Evolutionary conservation across 2,113 vertebrate species (phyloP).

Genomic region (Potamarius usumacintae): DNA sequence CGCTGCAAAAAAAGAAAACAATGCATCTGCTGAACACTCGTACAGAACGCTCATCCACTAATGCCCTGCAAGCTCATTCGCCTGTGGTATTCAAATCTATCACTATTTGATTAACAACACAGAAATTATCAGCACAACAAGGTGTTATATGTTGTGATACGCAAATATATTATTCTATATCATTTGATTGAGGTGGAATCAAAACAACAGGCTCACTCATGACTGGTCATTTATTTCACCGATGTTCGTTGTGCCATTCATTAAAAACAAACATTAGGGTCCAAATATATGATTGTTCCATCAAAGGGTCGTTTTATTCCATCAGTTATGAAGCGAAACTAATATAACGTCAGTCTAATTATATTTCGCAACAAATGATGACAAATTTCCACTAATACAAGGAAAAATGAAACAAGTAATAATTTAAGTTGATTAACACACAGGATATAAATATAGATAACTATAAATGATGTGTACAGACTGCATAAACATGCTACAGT

Average conservation of each 20-base stretch:
- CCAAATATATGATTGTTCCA: background rate
- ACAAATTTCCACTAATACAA: background rate
- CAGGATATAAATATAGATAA: no score
- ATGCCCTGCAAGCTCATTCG: background rate
- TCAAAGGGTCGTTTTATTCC: background rate
- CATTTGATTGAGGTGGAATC: background rate
- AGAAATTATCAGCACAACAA: background rate
- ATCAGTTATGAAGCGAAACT: background rate
- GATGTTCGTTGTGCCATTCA: background rate
- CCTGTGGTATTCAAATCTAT: constrained; percentile 1
- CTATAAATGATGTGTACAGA: background rate
- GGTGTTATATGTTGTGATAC: background rate
- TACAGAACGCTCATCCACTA: background rate
- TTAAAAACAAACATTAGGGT: background rate
- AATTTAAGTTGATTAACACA: no score
- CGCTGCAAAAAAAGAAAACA: background rate
- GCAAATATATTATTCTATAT: background rate
- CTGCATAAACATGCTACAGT: background rate
- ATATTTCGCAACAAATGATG: background rate
- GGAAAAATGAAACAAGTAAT: no score
- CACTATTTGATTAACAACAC: background rate
- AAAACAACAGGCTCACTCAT: background rate
- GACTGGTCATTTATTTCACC: background rate
- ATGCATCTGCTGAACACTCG: background rate
- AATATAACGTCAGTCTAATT: background rate